Base-by-base conservation (phyloP, 2,888 invertebrate species). In the Epinotia nisella region DNA sequence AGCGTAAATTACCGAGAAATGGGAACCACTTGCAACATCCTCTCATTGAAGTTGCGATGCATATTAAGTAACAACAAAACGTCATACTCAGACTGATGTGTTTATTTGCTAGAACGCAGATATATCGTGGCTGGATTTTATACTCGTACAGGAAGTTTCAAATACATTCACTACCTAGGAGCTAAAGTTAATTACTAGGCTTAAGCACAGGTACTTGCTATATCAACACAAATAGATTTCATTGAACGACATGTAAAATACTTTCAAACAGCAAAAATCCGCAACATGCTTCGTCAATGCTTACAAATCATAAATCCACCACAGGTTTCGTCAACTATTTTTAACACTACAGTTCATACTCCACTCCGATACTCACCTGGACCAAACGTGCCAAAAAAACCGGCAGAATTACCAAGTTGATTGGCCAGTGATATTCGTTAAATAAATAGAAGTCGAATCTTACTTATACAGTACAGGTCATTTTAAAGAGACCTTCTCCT, bases 81-180 rank as follows among this genome's bases (percentile, higher is more conserved):
- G 13, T 21, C 21, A 45, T 45, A 24, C 45, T 19, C 10, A 53
- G 11, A 53, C n/a, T 7, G n/a, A n/a, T 53, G 17, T 19, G 21
- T 45, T 61, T 61, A 49, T 61, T 45, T 45, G 45, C 45, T 45
- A 45, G 15, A 61, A 24, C 39, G 24, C 49, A 49, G 49, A 49
- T 49, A 49, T n/a, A 49, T 49, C 49, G 49, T 49, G 49, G 7
- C 49, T 49, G 49, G 49, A 49, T 49, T 35, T 35, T 49, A n/a
- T 0, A n/a, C 49, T n/a, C 5, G n/a, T n/a, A n/a, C n/a, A 49
- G 4, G 41, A 7, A 49, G 49, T 49, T 45, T 45, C 3, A 49
- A 49, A 49, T n/a, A n/a, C 15, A 49, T n/a, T 49, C n/a, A 15
- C n/a, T 49, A n/a, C 1, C 49, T n/a, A n/a, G 1, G 49, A 49